phyloP scores from a whole-genome alignment of 2,113 vertebrate species.

The Sisor rabdophorus region DNA sequence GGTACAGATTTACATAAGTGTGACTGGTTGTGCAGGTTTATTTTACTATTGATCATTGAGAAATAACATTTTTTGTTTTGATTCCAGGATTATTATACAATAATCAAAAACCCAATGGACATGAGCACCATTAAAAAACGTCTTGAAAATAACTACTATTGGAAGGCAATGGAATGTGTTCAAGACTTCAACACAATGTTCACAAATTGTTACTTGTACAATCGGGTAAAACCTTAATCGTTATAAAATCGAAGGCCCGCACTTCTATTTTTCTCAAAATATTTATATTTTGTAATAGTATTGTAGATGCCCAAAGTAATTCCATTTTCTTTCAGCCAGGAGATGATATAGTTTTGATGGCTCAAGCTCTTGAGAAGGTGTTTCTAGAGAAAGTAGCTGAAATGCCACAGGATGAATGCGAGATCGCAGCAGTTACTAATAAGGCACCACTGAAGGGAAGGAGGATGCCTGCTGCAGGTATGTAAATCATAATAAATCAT shows the following conservation, averaged over 20 bases:
- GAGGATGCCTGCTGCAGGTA: slow-evolving; percentile 58
- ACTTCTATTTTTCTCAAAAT: background rate
- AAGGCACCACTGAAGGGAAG: slow-evolving; percentile 71
- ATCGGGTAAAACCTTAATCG: slow-evolving; percentile 70
- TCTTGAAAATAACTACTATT: slow-evolving; percentile 87
- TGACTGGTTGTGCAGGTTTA: background rate
- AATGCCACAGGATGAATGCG: slow-evolving; percentile 81
- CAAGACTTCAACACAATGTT: slow-evolving; percentile 90
- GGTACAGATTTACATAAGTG: background rate
- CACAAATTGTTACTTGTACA: slow-evolving; percentile 89
- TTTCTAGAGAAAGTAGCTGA: slow-evolving; percentile 81
- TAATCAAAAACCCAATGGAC: slow-evolving; percentile 91
- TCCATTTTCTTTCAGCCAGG: slow-evolving; percentile 70
- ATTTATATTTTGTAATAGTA: background rate
- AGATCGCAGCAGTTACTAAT: slow-evolving; percentile 57
- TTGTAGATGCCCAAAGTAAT: background rate
- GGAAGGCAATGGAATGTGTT: slow-evolving; percentile 79
- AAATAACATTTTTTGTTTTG: background rate
- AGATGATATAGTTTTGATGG: slow-evolving; percentile 91
- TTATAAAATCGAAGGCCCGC: background rate
- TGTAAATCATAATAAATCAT: background rate
- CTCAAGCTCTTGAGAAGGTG: slow-evolving; percentile 82
- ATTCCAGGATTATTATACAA: slow-evolving; percentile 88
- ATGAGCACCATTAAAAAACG: slow-evolving; percentile 85
- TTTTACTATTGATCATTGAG: background rate